These are phyloP conservation scores for Holcopasites calliopsidis DNA, from an alignment of 1,140 invertebrate genomes.

Conservation along the genomic window DNA sequence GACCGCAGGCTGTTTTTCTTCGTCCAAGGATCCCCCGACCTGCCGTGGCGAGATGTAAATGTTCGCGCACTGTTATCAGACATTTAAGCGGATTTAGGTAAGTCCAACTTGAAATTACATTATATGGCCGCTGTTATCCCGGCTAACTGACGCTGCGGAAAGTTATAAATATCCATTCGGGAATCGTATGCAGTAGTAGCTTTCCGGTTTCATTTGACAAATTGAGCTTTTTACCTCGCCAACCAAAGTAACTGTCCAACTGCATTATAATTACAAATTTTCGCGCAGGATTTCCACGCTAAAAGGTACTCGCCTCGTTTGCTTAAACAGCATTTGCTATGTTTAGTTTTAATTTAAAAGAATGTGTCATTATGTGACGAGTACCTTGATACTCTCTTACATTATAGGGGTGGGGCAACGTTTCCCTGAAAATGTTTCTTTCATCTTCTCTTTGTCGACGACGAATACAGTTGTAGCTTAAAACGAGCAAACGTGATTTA, in stretches of 20 bases:
- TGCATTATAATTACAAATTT: no score
- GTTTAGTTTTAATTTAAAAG: background rate
- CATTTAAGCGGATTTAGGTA: slow-evolving; percentile 35
- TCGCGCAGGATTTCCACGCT: no score
- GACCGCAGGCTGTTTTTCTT: background rate
- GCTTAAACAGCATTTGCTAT: background rate
- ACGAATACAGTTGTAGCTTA: background rate
- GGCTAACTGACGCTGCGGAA: background rate
- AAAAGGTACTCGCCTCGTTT: no score
- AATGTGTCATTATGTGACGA: background rate
- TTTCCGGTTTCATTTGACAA: background rate
- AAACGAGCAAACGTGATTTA: no score
- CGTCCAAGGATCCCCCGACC: slow-evolving; percentile 6
- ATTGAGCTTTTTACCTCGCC: background rate
- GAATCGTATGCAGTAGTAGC: background rate
- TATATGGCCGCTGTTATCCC: background rate
- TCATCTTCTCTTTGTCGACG: background rate
- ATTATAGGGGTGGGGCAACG: background rate
- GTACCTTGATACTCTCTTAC: background rate
- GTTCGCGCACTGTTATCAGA: background rate
- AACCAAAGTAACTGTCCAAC: background rate
- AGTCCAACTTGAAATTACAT: slow-evolving; percentile 30
- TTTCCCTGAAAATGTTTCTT: background rate
- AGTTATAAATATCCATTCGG: background rate
- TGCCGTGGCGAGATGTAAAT: slow-evolving; percentile 4